These are phyloP conservation scores for Phyllotis vaccarum DNA, from an alignment of 2,797 vertebrate genomes.

Conservation along the genomic window DNA sequence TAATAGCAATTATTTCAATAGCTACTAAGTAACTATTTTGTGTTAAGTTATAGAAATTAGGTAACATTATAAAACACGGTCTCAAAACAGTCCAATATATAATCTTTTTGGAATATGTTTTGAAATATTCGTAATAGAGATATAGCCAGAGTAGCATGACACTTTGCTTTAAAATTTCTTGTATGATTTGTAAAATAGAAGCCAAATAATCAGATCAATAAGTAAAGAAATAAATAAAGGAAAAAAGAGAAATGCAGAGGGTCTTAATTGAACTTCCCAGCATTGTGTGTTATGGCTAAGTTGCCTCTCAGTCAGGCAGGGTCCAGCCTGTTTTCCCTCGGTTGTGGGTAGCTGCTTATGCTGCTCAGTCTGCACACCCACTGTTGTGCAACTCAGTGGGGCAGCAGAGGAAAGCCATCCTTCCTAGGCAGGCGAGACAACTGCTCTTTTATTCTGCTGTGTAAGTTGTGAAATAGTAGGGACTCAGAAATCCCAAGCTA, in stretches of 20 bases:
- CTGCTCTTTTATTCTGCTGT: not conserved
- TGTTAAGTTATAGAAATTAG: slow-evolving; percentile 57
- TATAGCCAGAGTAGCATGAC: not conserved
- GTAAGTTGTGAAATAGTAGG: not conserved
- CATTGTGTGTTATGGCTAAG: not conserved
- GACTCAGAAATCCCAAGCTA: slow-evolving; percentile 50
- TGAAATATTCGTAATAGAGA: not conserved
- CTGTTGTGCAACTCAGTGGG: not conserved
- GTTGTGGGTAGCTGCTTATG: fast-evolving
- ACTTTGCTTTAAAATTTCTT: slow-evolving; percentile 56
- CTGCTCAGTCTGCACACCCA: not conserved
- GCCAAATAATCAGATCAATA: not conserved
- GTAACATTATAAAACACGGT: slow-evolving; percentile 47
- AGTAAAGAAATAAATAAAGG: not conserved
- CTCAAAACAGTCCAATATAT: slow-evolving; percentile 13
- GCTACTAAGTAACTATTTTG: slow-evolving; percentile 16
- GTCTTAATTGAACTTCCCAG: not conserved
- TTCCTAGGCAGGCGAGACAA: not conserved
- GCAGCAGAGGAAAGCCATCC: not conserved
- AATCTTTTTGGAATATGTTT: slow-evolving; percentile 11
- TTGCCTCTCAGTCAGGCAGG: not conserved
- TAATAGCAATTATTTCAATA: slow-evolving; percentile 60
- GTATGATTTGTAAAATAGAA: slow-evolving; percentile 2
- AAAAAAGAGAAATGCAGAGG: not conserved
- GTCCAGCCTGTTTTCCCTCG: not conserved